Conservation (phyloP, 2,888 invertebrate genomes). For the Agrochola lota region DNA sequence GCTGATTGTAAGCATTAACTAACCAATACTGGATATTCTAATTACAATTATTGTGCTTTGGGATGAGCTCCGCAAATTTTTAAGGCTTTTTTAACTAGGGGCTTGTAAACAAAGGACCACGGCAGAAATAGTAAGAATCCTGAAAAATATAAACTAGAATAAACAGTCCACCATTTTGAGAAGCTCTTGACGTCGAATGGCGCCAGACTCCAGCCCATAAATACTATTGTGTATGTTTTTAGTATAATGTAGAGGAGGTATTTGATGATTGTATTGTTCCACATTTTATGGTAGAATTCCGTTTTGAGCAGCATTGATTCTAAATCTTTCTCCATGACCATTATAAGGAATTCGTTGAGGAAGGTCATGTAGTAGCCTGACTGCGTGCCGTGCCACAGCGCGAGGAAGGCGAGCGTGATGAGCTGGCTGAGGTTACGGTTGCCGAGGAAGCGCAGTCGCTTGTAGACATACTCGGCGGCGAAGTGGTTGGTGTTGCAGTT, state of each 20-base stretch:
- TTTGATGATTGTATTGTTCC: constrained; percentile 81
- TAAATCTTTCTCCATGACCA: constrained; percentile 95
- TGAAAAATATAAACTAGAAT: constrained; percentile 92
- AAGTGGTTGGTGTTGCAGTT: constrained; percentile 99
- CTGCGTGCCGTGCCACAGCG: constrained; percentile 98
- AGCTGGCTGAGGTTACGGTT: constrained; percentile 95
- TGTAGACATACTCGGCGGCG: constrained; percentile 98
- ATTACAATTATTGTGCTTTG: constrained; percentile 52
- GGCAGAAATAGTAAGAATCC: constrained; percentile 92
- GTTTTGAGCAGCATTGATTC: constrained; percentile 90
- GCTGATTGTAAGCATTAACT: constrained; percentile 36
- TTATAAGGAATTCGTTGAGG: constrained; percentile 96
- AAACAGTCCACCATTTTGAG: constrained; percentile 92
- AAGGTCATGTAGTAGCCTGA: constrained; percentile 98
- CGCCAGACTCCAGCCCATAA: constrained; percentile 95
- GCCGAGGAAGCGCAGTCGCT: constrained; percentile 97
- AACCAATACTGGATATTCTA: constrained; percentile 23
- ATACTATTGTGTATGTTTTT: constrained; percentile 94
- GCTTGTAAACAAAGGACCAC: constrained; percentile 92
- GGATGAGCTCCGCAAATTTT: constrained; percentile 35
- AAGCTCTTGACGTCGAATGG: constrained; percentile 94
- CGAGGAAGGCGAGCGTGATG: constrained; percentile 95
- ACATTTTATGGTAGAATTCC: constrained; percentile 83
- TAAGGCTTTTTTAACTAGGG: constrained; percentile 71
- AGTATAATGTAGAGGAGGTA: constrained; percentile 90